phyloP scores from a whole-genome alignment of 2,888 invertebrate genomes.

The Dicyrtomina minuta region DNA sequence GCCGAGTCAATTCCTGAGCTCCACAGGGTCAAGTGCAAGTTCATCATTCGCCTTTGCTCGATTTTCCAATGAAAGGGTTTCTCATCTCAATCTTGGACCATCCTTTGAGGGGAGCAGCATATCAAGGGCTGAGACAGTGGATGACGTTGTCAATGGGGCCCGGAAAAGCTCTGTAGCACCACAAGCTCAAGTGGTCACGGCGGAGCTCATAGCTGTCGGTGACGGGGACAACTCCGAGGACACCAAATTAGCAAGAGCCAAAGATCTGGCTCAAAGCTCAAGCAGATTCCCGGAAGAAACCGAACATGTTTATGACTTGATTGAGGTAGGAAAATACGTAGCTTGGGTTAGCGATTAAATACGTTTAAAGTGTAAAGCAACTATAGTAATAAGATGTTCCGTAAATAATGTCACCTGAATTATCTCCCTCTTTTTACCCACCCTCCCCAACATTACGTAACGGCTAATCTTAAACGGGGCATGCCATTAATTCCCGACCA shows the following conservation, averaged over 20 bases:
- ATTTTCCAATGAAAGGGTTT: constrained; percentile 47
- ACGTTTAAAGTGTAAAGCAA: too few relatives aligned
- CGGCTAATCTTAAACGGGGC: too few relatives aligned
- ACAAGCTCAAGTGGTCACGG: too few relatives aligned
- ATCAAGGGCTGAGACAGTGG: constrained; percentile 16
- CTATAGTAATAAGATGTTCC: too few relatives aligned
- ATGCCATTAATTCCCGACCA: too few relatives aligned
- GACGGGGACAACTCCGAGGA: constrained; percentile 1
- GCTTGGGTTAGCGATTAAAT: too few relatives aligned
- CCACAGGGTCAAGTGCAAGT: neutral
- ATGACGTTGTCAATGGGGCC: neutral
- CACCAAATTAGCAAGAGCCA: neutral
- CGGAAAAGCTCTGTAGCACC: too few relatives aligned
- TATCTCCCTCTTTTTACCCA: too few relatives aligned
- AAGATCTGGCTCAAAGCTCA: neutral
- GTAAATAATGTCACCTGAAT: too few relatives aligned
- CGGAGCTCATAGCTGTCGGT: too few relatives aligned
- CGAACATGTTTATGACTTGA: constrained; percentile 32
- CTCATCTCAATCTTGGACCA: constrained; percentile 24
- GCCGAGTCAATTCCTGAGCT: neutral
- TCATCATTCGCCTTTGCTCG: constrained; percentile 49
- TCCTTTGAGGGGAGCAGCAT: constrained; percentile 19
- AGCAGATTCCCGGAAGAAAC: neutral
- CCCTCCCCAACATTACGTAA: too few relatives aligned
- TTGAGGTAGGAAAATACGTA: constrained; percentile 27